Evolutionary conservation across 2,888 invertebrate genomes (phyloP), one percentile per base, ranked within the genome.

Genomic region (Ceramica pisi): DNA sequence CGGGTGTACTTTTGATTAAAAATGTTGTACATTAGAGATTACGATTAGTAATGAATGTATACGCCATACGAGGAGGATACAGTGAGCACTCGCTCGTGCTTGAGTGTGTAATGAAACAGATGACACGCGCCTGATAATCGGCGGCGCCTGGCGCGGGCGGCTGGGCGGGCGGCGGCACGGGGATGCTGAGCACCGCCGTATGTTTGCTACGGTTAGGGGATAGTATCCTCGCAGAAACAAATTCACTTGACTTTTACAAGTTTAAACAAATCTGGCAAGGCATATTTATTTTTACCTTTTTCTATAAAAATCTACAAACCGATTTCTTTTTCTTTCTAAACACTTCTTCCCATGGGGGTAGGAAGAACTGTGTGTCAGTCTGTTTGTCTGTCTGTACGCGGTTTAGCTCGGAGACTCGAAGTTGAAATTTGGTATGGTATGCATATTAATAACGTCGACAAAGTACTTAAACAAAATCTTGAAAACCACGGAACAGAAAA

Each of bases 61-160:
- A 16, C 41, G 21, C 12, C 21, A 23, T 10, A 16, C 41, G 21
- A 12, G 26, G 50, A 48, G 23, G 57, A 21, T 2, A 9, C 57
- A 4, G 21, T 8, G 1, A 16, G 16, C 21, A 31, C 26, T 10
- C 16, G 21, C 44, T 10, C 48, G 21, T 50, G 31, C 50, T 55
- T 31, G 35, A 12, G 23, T 44, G 23, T 67, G 67, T 67, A 71
- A 67, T 73, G 50, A 64, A 71, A 70, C 55, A 81, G 82, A 80
- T 81, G 82, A 71, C 84, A 84, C 83, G 83, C 67, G 83, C 41
- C 51, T 50, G 84, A 75, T 75, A 81, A 67, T 62, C 60, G 61
- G 4, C 35, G 62, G 48, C 56, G 78, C 19, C 57, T 38, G 66
- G 55, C 56, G 71, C n/a, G 55, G 48, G 63, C 56, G 31, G 31